A percentile compares a stretch with the other conserved stretches of the same genome.
phyloP scores from a whole-genome alignment of 2,797 vertebrate genomes.

The Acanthurus leucopareius region DNA sequence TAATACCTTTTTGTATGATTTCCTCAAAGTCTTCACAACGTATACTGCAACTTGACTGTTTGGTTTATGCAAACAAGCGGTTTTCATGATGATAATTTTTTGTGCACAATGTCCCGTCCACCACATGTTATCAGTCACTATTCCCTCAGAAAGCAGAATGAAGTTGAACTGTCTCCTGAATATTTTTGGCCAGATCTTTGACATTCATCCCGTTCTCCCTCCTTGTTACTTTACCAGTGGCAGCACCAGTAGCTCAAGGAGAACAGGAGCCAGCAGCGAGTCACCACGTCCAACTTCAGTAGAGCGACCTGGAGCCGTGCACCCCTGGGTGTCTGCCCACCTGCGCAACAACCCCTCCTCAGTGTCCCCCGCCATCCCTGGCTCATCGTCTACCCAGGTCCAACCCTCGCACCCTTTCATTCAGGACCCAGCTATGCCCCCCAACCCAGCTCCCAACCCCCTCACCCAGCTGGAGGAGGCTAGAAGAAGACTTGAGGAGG shows the following conservation, averaged over 20 bases:
- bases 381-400: constrained; percentile 78
- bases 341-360: constrained; percentile 88
- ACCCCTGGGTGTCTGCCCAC: constrained; percentile 94
- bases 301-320: constrained; percentile 90
- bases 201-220: background rate
- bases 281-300: constrained; percentile 88
- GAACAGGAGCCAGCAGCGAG: constrained; percentile 84
- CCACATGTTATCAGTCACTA: too few relatives aligned
- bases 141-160: too few relatives aligned
- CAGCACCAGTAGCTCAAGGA: constrained; percentile 89
- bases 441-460: constrained; percentile 94
- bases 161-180: too few relatives aligned
- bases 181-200: background rate
- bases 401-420: constrained; percentile 97
- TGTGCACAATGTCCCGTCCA: too few relatives aligned
- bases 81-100: too few relatives aligned
- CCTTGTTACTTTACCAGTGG: constrained; percentile 64
- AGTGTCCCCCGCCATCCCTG: constrained; percentile 60
- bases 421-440: constrained; percentile 97
- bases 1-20: too few relatives aligned
- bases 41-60: too few relatives aligned
- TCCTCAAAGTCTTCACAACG: too few relatives aligned
- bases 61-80: too few relatives aligned
- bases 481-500: constrained; percentile 92
- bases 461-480: constrained; percentile 97